These are phyloP conservation scores for Apostichopus californicus DNA, from an alignment of 35 echinoderm and acorn worm species.

Conservation along the genomic window DNA sequence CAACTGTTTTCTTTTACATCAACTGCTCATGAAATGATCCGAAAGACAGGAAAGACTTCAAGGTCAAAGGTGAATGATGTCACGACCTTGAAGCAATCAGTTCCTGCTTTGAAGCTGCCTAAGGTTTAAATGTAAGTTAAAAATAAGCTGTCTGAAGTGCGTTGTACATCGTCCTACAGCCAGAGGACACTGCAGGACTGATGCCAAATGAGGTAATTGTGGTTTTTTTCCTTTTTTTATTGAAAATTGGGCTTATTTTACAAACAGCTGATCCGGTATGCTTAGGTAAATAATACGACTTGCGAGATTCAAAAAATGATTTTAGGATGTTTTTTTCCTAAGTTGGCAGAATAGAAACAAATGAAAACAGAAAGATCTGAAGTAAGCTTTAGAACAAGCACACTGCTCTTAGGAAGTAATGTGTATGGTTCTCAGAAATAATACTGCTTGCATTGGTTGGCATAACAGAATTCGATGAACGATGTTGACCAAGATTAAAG, in stretches of 20 bases:
- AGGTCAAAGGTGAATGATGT: not conserved
- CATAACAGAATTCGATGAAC: no score
- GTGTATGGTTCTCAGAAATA: no score
- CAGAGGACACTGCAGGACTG: not conserved
- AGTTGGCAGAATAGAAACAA: no score
- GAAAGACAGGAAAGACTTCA: not conserved
- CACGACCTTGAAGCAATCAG: not conserved
- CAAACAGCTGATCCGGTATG: constrained; percentile 18
- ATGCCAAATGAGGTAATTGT: constrained; percentile 32
- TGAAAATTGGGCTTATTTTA: constrained; percentile 6
- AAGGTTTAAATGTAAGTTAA: constrained; percentile 33
- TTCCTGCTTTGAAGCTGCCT: constrained; percentile 8
- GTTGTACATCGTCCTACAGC: constrained; percentile 16
- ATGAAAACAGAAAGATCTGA: no score
- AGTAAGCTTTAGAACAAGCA: no score
- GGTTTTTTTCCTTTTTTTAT: not conserved
- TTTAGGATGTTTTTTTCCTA: no score
- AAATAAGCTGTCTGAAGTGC: constrained; percentile 49
- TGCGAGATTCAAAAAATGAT: no score
- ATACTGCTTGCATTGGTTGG: no score
- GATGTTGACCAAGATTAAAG: no score
- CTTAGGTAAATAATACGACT: not conserved
- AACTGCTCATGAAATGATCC: not conserved
- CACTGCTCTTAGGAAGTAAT: no score
- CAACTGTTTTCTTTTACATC: not conserved